Base-by-base conservation (phyloP, 2,113 vertebrate species). In the Rattus rattus region DNA sequence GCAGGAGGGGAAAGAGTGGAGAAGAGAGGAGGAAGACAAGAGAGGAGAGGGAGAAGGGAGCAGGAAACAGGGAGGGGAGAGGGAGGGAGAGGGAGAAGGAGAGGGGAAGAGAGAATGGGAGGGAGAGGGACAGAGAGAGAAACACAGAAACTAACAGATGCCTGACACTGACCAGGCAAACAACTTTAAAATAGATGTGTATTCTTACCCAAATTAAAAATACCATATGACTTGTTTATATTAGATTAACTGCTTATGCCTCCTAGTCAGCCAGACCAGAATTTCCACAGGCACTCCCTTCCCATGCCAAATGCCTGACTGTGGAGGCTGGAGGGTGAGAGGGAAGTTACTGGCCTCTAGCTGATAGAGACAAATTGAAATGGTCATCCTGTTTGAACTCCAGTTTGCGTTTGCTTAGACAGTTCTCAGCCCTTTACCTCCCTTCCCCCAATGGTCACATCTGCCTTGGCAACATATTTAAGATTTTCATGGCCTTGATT, bases 161-260 rank as follows among this genome's bases (percentile, higher is more conserved):
- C 92, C 75, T 95, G 90, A 85, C 87, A 95, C 33, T 97, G 90
- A 86, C 92, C 87, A 96, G 93, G 70, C 92, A 97, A 96, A 95
- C 92, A 94, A 86, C 90, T 96, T 96, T 95, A 97, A 98, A 97
- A 97, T 95, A 96, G 94, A 96, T 72, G 65, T 94, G 92, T 92
- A 89, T 97, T 97, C 95, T 83, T 96, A 94, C 61, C 96, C 80
- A 95, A 79, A 95, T 97, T 96, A 93, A 97, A 92, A 95, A 96
- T 96, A 88, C 87, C 92, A 83, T 69, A 59, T 96, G 96, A 97
- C 92, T 94, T 95, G 88, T 94, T 96, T 96, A 52, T 90, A 92
- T 97, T 96, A 91, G 26, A 96, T 97, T 97, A 96, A 88, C 88
- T 81, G 79, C 79, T 95, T 94, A 28, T 79, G 96, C 72, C 72